Conservation (phyloP, 2,888 invertebrate genomes). For the Amphipyra berbera region DNA sequence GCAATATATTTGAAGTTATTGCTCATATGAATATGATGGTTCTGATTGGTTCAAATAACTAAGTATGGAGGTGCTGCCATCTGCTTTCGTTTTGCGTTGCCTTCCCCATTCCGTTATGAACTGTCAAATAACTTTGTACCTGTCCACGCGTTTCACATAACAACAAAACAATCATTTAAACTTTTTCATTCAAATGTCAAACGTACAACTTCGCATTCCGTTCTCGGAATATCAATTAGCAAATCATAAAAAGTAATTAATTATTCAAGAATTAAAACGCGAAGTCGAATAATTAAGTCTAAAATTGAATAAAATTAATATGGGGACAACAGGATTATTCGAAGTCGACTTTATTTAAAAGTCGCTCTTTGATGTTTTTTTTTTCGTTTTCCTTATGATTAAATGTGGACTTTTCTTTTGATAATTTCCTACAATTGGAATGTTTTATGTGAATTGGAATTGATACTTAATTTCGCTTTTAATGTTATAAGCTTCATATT, state of each 20-base stretch:
- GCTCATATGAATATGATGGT: no score
- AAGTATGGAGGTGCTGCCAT: no score
- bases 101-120: no score
- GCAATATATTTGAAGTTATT: no score
- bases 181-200: background rate
- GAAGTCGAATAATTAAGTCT: slow-evolving; percentile 33
- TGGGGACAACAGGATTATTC: slow-evolving; percentile 36
- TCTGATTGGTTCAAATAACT: no score
- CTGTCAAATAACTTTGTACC: no score
- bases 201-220: background rate
- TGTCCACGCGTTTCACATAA: no score
- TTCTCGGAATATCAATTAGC: slow-evolving; percentile 10
- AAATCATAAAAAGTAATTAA: slow-evolving; percentile 31
- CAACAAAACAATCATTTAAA: no score
- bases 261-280: slow-evolving; percentile 24
- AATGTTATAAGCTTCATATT: background rate
- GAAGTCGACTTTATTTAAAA: slow-evolving; percentile 38
- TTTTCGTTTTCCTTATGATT: slow-evolving; percentile 21
- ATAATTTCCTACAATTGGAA: background rate
- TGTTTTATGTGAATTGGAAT: slow-evolving; percentile 2
- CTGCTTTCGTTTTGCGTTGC: no score
- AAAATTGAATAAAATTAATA: slow-evolving; percentile 46
- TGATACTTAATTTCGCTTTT: background rate
- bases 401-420: slow-evolving; percentile 14
- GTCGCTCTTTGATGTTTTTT: slow-evolving; percentile 27